Evolutionary conservation across 2,113 vertebrate genomes (phyloP), one percentile per base, ranked within the genome.

Genomic region (Cynoglossus semilaevis): DNA sequence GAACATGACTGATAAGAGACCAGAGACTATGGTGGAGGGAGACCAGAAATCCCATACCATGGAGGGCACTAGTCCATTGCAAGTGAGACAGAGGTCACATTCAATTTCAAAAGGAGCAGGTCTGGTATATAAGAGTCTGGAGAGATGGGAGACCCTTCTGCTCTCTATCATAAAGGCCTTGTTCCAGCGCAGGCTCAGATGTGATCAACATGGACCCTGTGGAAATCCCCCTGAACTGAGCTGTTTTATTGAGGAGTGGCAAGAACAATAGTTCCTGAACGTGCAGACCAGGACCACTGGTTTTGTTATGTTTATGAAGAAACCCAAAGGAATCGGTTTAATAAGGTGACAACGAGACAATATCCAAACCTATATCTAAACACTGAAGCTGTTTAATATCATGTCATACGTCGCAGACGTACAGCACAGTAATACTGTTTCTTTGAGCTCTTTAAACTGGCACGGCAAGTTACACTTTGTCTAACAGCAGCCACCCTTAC

Each of bases 91-190:
- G 78, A 79, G 87, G 85, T 89, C 85, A 88, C 73, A 89, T 79
- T 84, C 85, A 87, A 89, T 89, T 87, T 89, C 77, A 79, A 79
- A 84, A 83, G 80, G 77, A 85, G 80, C 85, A 83, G 81, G 65
- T 77, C 81, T 80, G 80, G 74, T 85, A 83, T 88, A 87, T 89
- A 87, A 83, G 87, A 82, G 84, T 80, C 65, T 77, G 74, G 74
- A 76, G 78, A 84, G 82, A 87, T 66, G 80, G 65, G 63, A 80
- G 79, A 84, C 77, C 77, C 84, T 77, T 48, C 50, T 86, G 80
- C 79, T 86, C 82, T 82, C 82, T 63, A 84, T 87, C 84, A 87
- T 84, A 76, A 76, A 80, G 67, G 73, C 69, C 63, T 57, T 48
- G 49, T 72, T 71, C 79, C 63, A 51, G 76, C 80, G 72, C 84